Evolutionary conservation across 2,113 vertebrate species (phyloP), one percentile per base, ranked within the genome.

Genomic region (Leptocoma aspasia): DNA sequence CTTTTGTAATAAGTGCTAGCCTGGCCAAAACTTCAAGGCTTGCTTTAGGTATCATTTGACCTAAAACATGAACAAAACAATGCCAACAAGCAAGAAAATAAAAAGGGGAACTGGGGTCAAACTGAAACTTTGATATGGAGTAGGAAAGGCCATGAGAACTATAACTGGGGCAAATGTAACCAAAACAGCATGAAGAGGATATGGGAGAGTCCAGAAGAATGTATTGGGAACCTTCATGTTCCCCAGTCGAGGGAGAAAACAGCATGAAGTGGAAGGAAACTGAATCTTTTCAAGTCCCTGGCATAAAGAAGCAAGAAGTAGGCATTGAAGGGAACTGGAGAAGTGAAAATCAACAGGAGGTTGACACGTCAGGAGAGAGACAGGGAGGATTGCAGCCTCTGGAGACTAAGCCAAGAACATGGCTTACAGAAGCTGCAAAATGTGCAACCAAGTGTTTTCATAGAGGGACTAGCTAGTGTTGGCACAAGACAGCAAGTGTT

Each of bases 401-500:
- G 61, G 72, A 90, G 91, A 44, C 60, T 81, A 91, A 93, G 94
- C 96, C 96, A 97, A 95, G 92, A 96, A 94, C 91, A 96, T 47
- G 91, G 89, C 95, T 95, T 93, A 92, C 86, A 71, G 86, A 81
- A 94, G 76, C 92, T 92, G 91, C 92, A 96, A 97, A 97, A 96
- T 97, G 95, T 94, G 92, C 96, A 97, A 89, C 91, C 5, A 45
- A 95, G 82, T 97, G 96, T 97, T 97, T 97, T 97, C 95, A 81
- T 70, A 94, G 92, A 96, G 83, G 96, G 95, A 93, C 96, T 97
- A 92, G 89, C 72, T 97, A 92, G 95, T 84, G 95, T 96, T 97
- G 96, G 96, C 96, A 97, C 89, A 94, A 95, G 94, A 86, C 96
- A 90, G 92, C 86, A 96, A 97, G 96, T 97, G 96, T 94, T 96